phyloP scores from a whole-genome alignment of 1,140 invertebrate species.

The Periplaneta americana region DNA sequence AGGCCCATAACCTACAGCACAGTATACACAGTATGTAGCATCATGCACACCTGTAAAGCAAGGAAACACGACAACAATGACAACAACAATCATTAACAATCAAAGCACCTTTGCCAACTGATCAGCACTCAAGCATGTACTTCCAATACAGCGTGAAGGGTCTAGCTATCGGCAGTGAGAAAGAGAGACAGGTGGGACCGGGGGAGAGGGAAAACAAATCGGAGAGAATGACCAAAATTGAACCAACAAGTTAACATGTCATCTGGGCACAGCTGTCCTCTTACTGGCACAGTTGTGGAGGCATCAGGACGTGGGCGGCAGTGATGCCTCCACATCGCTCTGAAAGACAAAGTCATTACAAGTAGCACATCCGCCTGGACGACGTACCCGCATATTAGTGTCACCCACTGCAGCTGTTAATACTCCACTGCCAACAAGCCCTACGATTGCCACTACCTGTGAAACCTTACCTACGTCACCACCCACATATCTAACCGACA shows the following conservation, averaged over 20 bases:
- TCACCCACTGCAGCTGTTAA: background rate
- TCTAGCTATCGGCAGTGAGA: slow-evolving; percentile 13
- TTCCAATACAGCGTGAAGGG: slow-evolving; percentile 19
- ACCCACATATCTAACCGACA: background rate
- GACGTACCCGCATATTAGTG: background rate
- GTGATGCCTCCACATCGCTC: slow-evolving; percentile 2
- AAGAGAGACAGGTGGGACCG: background rate
- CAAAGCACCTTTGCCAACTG: slow-evolving; percentile 23
- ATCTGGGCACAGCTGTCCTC: slow-evolving; percentile 10
- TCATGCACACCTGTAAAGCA: slow-evolving; percentile 26
- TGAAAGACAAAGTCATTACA: slow-evolving; percentile 6
- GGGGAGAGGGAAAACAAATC: background rate
- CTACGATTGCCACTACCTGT: slow-evolving; percentile 14
- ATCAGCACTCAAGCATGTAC: slow-evolving; percentile 23
- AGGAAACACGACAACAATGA: slow-evolving; percentile 22
- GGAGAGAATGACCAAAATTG: background rate
- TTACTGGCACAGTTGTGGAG: slow-evolving; percentile 11
- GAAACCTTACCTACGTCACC: background rate
- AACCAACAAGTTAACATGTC: background rate
- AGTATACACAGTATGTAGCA: slow-evolving; percentile 18
- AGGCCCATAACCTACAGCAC: slow-evolving; percentile 23
- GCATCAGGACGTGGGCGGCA: background rate
- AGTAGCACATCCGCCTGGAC: background rate
- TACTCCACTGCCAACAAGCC: slow-evolving; percentile 25
- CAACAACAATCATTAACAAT: slow-evolving; percentile 23